Evolutionary conservation across 1,140 invertebrate species (phyloP), one percentile per base, ranked within the genome.

Genomic region (Drosophila repleta): DNA sequence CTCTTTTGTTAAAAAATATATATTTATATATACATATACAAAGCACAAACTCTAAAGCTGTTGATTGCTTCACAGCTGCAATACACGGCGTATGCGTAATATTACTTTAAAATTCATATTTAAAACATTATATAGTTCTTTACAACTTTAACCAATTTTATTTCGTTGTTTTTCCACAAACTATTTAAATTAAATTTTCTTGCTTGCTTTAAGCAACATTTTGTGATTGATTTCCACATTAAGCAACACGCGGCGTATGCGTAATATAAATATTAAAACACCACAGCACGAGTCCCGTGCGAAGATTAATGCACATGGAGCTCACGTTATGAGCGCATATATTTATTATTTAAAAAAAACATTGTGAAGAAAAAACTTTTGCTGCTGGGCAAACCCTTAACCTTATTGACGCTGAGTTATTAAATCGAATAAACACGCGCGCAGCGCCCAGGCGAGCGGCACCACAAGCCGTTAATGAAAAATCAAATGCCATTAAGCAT

Each of bases 331-430:
- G 39, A 15, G 35, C 21, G 57, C 2, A 24, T 21, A 48, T 49
- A 65, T 29, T 46, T 55, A 69, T 68, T 61, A 71, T 60, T 53
- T 32, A 17, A 43, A 6, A 15, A 18, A 43, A 3, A 41, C 2
- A 15, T 15, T 10, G 15, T 43, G 32, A 60, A 60, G 24, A 61
- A 70, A 53, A 49, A 56, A 66, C 35, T 37, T 29, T 58, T 58
- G 70, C 77, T 80, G 67, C 70, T 61, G 39, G 11, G 32, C 18
- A 13, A 18, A 18, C 70, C 45, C 62, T 61, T 41, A 43, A 67
- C 51, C 53, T 74, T 75, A 85, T 82, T 74, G 65, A 88, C 79
- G 79, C 32, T 57, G 46, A 65, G 74, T 87, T 82, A 87, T 85
- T 78, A 72, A 85, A 70, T 52, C 29, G 60, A 58, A 73, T 60